Evolutionary conservation across 37 sponge, comb jelly and placozoan genomes (phyloP), one percentile per base, ranked within the genome.

Genomic region (Axinella damicornis): DNA sequence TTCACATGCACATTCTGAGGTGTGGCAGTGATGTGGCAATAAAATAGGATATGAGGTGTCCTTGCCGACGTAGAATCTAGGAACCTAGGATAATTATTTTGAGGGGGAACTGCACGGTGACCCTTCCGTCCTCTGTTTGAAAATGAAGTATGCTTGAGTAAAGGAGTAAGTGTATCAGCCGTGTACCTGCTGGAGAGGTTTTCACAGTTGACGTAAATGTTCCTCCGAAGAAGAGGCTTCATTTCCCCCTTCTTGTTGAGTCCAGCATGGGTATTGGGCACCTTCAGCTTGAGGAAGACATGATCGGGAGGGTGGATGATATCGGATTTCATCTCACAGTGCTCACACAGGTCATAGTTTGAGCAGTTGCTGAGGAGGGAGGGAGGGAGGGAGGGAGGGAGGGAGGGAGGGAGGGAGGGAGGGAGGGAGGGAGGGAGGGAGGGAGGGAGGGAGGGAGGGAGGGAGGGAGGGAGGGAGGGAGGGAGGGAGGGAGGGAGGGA

Each of bases 271-370:
- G 33, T 41, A 25, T 58, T 30, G 22, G 96, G 96, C 0, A 40
- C 66, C 73, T 88, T 90, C 35, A 96, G 19, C 71, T 92, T 92
- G 18, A 96, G 62, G 79, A 96, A 92, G 63, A 96, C 71, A 66
- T 96, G 96, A 71, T 53, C 71, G 54, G 73, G 73, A 32, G 69
- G 74, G 73, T 96, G 96, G 53, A 90, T 18, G 1, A 2, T 56
- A 14, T 86, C 74, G 0, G 93, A 83, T 16, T 36, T 33, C 0
- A 35, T 31, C 77, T 92, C 94, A 90, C 96, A 96, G 18, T 22
- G 39, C 80, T 96, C 96, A 85, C 96, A 96, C 69, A 96, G 72
- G 60, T 96, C 96, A 82, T 87, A 96, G 80, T 96, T 85, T 0
- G 65, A 53, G 67, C 96, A 96, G 82, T 93, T 93, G 20, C 95